These are phyloP conservation scores for Tangachromis dhanisi DNA, from an alignment of 2,113 vertebrate species.

Conservation along the genomic window DNA sequence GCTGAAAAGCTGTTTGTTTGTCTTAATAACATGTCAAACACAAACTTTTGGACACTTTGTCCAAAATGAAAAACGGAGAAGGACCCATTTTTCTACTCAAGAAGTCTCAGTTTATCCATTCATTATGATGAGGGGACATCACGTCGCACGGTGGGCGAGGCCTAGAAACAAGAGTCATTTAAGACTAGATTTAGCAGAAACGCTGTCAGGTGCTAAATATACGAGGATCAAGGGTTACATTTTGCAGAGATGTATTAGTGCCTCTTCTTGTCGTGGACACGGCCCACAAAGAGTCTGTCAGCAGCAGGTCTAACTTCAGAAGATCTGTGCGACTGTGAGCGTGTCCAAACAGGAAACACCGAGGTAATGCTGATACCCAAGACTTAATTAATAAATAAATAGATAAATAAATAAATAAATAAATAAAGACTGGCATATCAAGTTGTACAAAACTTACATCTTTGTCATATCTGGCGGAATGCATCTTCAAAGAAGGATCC, in stretches of 20 bases:
- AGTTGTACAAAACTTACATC: conserved; percentile 35
- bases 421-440: neutral
- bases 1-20: neutral
- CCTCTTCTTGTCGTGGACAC: neutral
- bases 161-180: neutral
- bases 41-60: neutral
- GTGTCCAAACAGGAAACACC: neutral
- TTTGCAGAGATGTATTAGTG: neutral
- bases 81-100: neutral
- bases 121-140: neutral
- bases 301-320: neutral
- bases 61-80: neutral
- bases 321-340: neutral
- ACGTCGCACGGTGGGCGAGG: neutral
- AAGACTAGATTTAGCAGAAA: neutral
- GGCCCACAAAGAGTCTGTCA: neutral
- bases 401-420: neutral
- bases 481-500: conserved; percentile 13
- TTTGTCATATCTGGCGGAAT: conserved; percentile 23
- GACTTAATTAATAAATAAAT: neutral
- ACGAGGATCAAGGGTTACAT: neutral
- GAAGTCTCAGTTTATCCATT: neutral
- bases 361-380: neutral
- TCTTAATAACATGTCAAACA: neutral
- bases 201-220: neutral